Evolutionary conservation across 2,888 invertebrate genomes (phyloP), one percentile per base, ranked within the genome.

Genomic region (Rugalucina vietnamica): DNA sequence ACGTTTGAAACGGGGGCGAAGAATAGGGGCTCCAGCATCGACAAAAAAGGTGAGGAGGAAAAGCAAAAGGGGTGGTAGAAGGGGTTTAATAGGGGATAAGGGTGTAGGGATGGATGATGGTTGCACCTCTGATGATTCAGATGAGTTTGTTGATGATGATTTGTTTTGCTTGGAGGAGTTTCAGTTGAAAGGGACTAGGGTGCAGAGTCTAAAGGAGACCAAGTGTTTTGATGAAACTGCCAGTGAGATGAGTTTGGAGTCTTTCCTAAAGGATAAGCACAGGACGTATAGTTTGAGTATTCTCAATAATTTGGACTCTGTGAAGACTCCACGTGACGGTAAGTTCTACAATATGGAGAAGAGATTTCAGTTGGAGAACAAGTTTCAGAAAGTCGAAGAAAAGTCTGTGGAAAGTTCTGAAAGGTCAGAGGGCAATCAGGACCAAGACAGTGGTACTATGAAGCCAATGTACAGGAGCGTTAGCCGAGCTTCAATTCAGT

Each of bases 31-130:
- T 43, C 87, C 85, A 12, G 90, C 83, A 73, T 79, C 82, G 75
- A 82, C 80, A 65, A 86, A 86, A 37, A 91, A 90, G 86, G 87
- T 87, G 80, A 89, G 89, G 81, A 87, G 85, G 79, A 88, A 81
- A 71, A 86, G 81, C 76, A 86, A 79, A 79, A 54, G n/a, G 54
- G 54, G 54, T 18, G 10, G 78, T 36, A 34, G 54, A 32, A 57
- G 69, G 43, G 65, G 43, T 49, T 70, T 81, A 78, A 79, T 72
- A 65, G 80, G 81, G 27, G 79, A 43, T 81, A 43, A 36, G 54
- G 87, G 83, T 83, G 50, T 76, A 34, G 81, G 83, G 65, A 36
- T 77, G 71, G 57, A 69, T 81, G 86, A 77, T 21, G 50, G 72
- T 4, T 39, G 81, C 71, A 83, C 79, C n/a, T 50, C 49, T 50